Percentiles rank a stretch among this genome's conserved stretches.
Conservation (phyloP, 1,140 invertebrate genomes). For the Calycopis cecrops region DNA sequence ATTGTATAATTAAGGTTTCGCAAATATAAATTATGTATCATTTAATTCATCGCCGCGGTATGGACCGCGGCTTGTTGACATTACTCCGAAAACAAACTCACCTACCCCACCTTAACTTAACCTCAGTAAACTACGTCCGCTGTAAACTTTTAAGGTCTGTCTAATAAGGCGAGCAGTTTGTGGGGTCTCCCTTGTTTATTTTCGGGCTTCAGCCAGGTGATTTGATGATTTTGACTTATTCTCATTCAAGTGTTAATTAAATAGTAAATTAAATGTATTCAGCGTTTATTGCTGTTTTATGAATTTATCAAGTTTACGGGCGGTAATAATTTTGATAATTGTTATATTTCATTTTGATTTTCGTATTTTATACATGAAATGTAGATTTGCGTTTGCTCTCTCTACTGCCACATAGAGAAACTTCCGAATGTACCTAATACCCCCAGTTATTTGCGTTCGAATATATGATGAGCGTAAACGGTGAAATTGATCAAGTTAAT, state of each 20-base stretch:
- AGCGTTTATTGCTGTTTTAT: not conserved
- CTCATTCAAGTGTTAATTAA: slow-evolving; percentile 11
- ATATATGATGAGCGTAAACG: too few species aligned
- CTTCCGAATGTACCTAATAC: too few species aligned
- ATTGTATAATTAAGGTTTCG: slow-evolving; percentile 3
- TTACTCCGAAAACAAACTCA: slow-evolving; percentile 56
- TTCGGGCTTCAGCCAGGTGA: slow-evolving; percentile 59
- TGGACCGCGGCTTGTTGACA: slow-evolving; percentile 42
- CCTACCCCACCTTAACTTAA: slow-evolving; percentile 52
- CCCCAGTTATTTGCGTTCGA: too few species aligned
- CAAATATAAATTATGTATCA: slow-evolving; percentile 14
- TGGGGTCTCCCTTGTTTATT: slow-evolving; percentile 63
- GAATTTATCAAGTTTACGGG: too few species aligned
- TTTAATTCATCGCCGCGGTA: slow-evolving; percentile 25
- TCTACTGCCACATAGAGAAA: too few species aligned
- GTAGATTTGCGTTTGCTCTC: too few species aligned
- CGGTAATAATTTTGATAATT: too few species aligned
- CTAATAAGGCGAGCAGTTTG: slow-evolving; percentile 70
- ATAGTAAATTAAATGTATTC: slow-evolving; percentile 2
- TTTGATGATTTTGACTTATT: slow-evolving; percentile 73
- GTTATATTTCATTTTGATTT: too few species aligned
- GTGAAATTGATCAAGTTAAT: too few species aligned
- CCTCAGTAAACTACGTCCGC: slow-evolving; percentile 64
- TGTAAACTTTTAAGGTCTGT: slow-evolving; percentile 67
- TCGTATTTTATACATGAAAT: too few species aligned